Base-by-base conservation (phyloP, 2,113 vertebrate species). In the Lepidothrix coronata region DNA sequence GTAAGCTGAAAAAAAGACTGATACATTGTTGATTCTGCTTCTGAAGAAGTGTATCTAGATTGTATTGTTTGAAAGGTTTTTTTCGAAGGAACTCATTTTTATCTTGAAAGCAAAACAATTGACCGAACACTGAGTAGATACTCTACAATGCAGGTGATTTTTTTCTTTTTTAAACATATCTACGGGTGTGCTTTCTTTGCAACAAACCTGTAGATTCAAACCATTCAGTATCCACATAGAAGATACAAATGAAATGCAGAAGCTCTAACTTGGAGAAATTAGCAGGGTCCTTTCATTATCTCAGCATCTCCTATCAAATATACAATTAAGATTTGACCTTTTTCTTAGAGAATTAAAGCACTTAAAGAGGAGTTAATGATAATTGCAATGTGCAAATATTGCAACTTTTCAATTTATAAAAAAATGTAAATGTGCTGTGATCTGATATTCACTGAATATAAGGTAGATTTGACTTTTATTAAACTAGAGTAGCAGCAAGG, bases 291-390 rank as follows among this genome's bases (percentile, higher is more conserved):
- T 84, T 80, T 81, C 12, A 37, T 93, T 80, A 90, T 73, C 44
- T 83, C 33, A 55, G 33, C 74, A 22, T 63, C 46, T 94, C 24
- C 46, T 89, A 8, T 58, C 28, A 52, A 67, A 33, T 35, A 33
- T 41, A 17, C 78, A 94, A 85, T 89, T 91, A 88, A 65, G 63
- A 81, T 80, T 55, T 73, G 55, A 86, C 71, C 74, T 83, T 95
- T 88, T 79, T n/a, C 12, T 70, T 72, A 73, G 58, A 61, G 31
- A 89, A 76, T 88, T 72, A 71, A 30, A 52, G 18, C 76, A 46
- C 54, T 88, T 89, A 76, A 62, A 67, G 59, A 52, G 30, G 66
- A 73, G 71, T 74, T 66, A 76, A 55, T 37, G 73, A 1, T 70
- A 79, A 85, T 74, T 66, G 21, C 27, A 84, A 4, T 63, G 39